Percentiles rank a stretch among this genome's conserved stretches.
These are phyloP conservation scores for Pectinophora gossypiella DNA, from an alignment of 1,140 invertebrate genomes.

Conservation along the genomic window DNA sequence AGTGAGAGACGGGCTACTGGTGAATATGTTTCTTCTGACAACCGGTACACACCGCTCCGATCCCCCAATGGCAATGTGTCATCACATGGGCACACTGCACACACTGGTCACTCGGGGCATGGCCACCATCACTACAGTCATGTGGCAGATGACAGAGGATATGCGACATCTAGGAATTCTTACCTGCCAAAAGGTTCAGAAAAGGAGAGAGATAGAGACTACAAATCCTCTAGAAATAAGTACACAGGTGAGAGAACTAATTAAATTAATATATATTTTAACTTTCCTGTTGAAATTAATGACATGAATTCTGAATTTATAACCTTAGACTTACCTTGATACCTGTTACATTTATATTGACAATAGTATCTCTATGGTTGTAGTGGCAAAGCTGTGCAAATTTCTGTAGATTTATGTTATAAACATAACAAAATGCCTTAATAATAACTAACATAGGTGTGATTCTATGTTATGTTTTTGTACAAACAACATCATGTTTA, in stretches of 20 bases:
- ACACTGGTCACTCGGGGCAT: slow-evolving; percentile 81
- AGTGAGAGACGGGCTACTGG: slow-evolving; percentile 60
- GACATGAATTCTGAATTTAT: too few relatives aligned
- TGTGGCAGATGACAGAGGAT: slow-evolving; percentile 78
- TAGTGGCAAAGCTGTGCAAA: too few relatives aligned
- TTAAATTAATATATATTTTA: too few relatives aligned
- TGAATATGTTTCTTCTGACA: slow-evolving; percentile 73
- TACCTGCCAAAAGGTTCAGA: slow-evolving; percentile 87
- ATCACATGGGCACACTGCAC: slow-evolving; percentile 77
- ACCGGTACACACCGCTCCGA: slow-evolving; percentile 57
- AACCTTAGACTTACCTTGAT: too few relatives aligned
- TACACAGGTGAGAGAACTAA: slow-evolving; percentile 50
- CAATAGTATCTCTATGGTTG: too few relatives aligned
- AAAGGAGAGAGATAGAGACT: slow-evolving; percentile 95
- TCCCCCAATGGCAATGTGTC: slow-evolving; percentile 69
- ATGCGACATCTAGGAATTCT: slow-evolving; percentile 80
- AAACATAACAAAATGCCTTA: too few relatives aligned
- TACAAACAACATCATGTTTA: too few relatives aligned
- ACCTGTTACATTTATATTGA: too few relatives aligned
- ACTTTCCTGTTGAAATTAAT: too few relatives aligned
- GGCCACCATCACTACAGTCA: slow-evolving; percentile 81
- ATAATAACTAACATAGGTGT: too few relatives aligned
- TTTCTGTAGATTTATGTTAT: too few relatives aligned
- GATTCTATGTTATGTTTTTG: too few relatives aligned
- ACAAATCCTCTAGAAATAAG: slow-evolving; percentile 90